phyloP scores from a whole-genome alignment of 2,888 invertebrate species.

The Hirtodrosophila duncani region DNA sequence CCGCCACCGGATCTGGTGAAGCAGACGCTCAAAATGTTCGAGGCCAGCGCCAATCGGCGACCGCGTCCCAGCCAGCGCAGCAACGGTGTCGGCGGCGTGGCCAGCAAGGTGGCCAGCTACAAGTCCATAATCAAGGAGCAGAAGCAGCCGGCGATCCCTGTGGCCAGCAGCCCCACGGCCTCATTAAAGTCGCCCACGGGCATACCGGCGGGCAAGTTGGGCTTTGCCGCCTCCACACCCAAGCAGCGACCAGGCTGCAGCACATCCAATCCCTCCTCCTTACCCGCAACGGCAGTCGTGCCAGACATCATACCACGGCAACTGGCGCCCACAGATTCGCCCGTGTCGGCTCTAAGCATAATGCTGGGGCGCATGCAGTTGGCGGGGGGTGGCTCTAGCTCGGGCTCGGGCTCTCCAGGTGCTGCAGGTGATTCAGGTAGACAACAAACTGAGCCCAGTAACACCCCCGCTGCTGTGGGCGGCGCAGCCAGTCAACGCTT shows the following conservation, averaged over 20 bases:
- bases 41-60: constrained; percentile 82
- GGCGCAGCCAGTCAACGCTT: constrained; percentile 33
- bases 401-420: neutral
- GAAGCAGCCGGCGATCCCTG: constrained; percentile 78
- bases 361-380: constrained; percentile 68
- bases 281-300: constrained; percentile 2
- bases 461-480: constrained; percentile 1
- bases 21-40: constrained; percentile 90
- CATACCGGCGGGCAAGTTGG: constrained; percentile 5
- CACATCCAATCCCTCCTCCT: constrained; percentile 1
- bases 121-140: constrained; percentile 82
- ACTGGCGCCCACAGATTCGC: constrained; percentile 62
- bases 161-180: too few species aligned
- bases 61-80: constrained; percentile 77
- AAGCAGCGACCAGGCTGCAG: constrained; percentile 26
- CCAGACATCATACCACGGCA: constrained; percentile 79
- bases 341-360: constrained; percentile 71
- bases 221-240: constrained; percentile 50
- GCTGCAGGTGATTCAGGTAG: constrained; percentile 5
- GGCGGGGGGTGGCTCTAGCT: constrained; percentile 24
- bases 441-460: too few species aligned
- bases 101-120: constrained; percentile 83
- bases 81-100: constrained; percentile 80
- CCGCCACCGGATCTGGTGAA: constrained; percentile 94
- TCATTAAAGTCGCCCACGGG: too few species aligned